Base-by-base conservation (phyloP, 2,888 invertebrate species). In the Crematogaster levior region DNA sequence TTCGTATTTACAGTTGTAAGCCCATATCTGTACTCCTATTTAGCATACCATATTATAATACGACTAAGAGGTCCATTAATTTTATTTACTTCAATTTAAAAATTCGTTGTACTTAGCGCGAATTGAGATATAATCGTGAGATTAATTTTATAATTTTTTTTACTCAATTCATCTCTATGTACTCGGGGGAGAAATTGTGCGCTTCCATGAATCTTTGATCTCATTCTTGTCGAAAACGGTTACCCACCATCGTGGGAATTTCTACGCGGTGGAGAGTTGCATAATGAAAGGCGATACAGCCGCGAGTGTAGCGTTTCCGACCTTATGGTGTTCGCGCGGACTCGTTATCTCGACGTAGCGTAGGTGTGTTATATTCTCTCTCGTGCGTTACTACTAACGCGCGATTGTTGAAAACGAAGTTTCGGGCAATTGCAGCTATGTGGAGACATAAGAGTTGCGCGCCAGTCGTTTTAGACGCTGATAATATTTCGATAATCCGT, bases 211-310 rank as follows among this genome's bases (percentile, higher is more conserved):
- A 75, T 75, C 65, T 75, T 75, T 24, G 65, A 37, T 75, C 75
- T 51, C 37, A 27, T 66, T 66, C 37, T 75, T 18, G 48, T 66
- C 66, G 48, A 10, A 24, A 24, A 65, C 24, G 66, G 48, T 75
- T 65, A 75, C 48, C 48, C 75, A 9, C 65, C 24, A 48, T 37
- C 75, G 24, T 75, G 66, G 48, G 75, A 65, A 66, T 75, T 75
- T 75, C 66, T 66, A 7, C 9, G 37, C 43, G 43, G 63, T 37
- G n/a, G n/a, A 12, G 48, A 24, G 75, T 66, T 75, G 66, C 65
- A 51, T 75, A 75, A 75, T 66, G 75, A 75, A 75, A 75, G 75
- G 75, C 65, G 65, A 65, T 75, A 65, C 48, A 27, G 65, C 37
- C 24, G 34, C 24, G 66, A 27, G 51, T 15, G 34, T 66, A 48